Base-by-base conservation (phyloP, 1,140 invertebrate species). In the Nilaparvata lugens region DNA sequence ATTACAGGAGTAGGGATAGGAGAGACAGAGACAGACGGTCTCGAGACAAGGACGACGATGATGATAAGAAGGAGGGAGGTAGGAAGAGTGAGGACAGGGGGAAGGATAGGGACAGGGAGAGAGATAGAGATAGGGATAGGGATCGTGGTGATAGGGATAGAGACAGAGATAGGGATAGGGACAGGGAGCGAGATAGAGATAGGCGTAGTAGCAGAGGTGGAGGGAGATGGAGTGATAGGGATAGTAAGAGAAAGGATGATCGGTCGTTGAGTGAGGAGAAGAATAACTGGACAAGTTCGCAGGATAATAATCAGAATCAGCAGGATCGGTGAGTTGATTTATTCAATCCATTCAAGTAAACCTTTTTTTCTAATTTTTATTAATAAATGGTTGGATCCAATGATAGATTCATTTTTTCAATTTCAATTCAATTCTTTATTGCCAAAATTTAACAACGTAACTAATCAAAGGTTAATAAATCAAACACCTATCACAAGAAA, bases 321-420 rank as follows among this genome's bases (percentile, higher is more conserved):
- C 75, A 1, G 76, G 77, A 38, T 69, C 75, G 16, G 31, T 78
- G 2, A 66, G 76, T 18, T 75, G 74, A 58, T 61, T 77, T n/a
- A n/a, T n/a, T n/a, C n/a, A n/a, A n/a, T n/a, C n/a, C n/a, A n/a
- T n/a, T n/a, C n/a, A n/a, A n/a, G n/a, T n/a, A n/a, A n/a, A n/a
- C n/a, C n/a, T n/a, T n/a, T n/a, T n/a, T n/a, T n/a, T n/a, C n/a
- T n/a, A n/a, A n/a, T n/a, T n/a, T n/a, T n/a, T n/a, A n/a, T n/a
- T n/a, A n/a, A n/a, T n/a, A n/a, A n/a, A n/a, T n/a, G n/a, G n/a
- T n/a, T n/a, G n/a, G n/a, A n/a, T n/a, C n/a, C n/a, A n/a, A n/a
- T n/a, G n/a, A n/a, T n/a, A n/a, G n/a, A n/a, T n/a, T n/a, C n/a
- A n/a, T n/a, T n/a, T n/a, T n/a, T n/a, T n/a, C n/a, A n/a, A n/a